These are phyloP conservation scores for Calameuta pallipes DNA, from an alignment of 2,888 invertebrate species.

Conservation along the genomic window DNA sequence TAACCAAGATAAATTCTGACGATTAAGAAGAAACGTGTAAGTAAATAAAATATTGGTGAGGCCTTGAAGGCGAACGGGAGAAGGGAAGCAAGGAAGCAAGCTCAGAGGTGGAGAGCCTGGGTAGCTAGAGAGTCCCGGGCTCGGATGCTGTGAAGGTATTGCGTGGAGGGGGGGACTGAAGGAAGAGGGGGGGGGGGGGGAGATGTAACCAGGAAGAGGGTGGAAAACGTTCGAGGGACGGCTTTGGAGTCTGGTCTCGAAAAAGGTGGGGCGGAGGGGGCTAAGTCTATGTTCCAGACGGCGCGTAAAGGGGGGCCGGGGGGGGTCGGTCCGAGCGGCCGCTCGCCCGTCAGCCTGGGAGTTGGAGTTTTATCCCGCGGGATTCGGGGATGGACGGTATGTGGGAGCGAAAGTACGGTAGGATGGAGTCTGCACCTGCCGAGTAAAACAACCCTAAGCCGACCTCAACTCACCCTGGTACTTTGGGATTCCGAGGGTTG, in stretches of 20 bases:
- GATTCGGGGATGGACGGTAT: constrained; percentile 41
- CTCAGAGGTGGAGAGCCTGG: neutral
- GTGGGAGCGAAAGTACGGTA: constrained; percentile 20
- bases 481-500: neutral
- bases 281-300: neutral
- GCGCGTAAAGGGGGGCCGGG: neutral
- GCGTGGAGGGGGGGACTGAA: constrained; percentile 4
- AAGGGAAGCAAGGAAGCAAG: constrained; percentile 12
- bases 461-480: constrained; percentile 33
- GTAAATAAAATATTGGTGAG: constrained; percentile 59
- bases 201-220: neutral
- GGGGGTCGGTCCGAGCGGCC: constrained; percentile 31
- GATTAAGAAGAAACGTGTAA: constrained; percentile 37
- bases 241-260: neutral
- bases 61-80: constrained; percentile 8
- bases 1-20: constrained; percentile 54
- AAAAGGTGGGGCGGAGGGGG: constrained; percentile 11
- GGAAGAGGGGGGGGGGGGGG: constrained; percentile 6
- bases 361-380: constrained; percentile 56
- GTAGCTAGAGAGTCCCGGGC: constrained; percentile 10
- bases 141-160: constrained; percentile 9
- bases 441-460: constrained; percentile 55
- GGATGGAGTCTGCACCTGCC: constrained; percentile 46
- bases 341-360: constrained; percentile 5
- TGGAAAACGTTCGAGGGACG: neutral